Conservation (phyloP, 1,140 invertebrate genomes). For the Drosophila kanapiae region DNA sequence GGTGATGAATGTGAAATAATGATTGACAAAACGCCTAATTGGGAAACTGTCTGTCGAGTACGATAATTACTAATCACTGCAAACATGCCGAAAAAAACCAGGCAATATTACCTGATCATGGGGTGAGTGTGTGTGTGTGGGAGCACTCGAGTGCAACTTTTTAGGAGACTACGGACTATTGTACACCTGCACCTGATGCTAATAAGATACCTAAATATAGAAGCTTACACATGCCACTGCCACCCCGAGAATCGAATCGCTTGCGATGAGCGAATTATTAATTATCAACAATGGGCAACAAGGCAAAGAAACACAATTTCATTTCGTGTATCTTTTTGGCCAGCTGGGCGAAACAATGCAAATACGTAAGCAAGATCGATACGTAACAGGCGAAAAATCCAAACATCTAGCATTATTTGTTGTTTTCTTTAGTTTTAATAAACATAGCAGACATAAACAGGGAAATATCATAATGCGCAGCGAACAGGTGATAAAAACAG, state of each 20-base stretch:
- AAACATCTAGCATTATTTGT: slow-evolving; percentile 43
- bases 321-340: slow-evolving; percentile 31
- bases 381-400: slow-evolving; percentile 22
- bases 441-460: slow-evolving; percentile 50
- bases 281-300: slow-evolving; percentile 62
- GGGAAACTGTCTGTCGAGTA: slow-evolving; percentile 46
- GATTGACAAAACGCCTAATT: slow-evolving; percentile 72
- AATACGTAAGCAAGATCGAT: slow-evolving; percentile 44
- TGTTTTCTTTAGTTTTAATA: slow-evolving; percentile 31
- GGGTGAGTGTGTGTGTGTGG: slow-evolving; percentile 19
- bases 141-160: slow-evolving; percentile 62
- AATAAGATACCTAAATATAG: slow-evolving; percentile 64
- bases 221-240: slow-evolving; percentile 57
- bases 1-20: slow-evolving; percentile 46
- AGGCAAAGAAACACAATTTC: slow-evolving; percentile 47
- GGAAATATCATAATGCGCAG: slow-evolving; percentile 39
- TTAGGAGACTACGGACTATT: slow-evolving; percentile 1
- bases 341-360: slow-evolving; percentile 20
- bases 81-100: slow-evolving; percentile 42
- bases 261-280: slow-evolving; percentile 74
- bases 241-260: slow-evolving; percentile 38
- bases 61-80: slow-evolving; percentile 70
- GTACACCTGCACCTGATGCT: slow-evolving; percentile 32
- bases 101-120: background rate
- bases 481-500: slow-evolving; percentile 19